Percentiles rank a stretch among this genome's conserved stretches.
phyloP scores from a whole-genome alignment of 2,888 invertebrate genomes.

The Crossocerus cetratus region DNA sequence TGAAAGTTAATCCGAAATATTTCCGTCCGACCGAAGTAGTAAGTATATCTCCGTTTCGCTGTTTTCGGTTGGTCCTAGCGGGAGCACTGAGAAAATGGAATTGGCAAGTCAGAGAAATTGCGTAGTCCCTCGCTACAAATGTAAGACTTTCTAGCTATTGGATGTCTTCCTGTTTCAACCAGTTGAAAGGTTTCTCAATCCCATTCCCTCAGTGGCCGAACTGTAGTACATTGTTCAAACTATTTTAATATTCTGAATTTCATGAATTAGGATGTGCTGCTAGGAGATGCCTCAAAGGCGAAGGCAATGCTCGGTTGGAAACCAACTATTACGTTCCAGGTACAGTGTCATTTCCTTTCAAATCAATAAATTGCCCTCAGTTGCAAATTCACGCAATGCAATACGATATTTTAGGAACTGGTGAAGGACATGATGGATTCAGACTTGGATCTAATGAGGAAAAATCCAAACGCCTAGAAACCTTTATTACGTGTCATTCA shows the following conservation, averaged over 20 bases:
- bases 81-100: too few species aligned
- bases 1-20: conserved; percentile 94
- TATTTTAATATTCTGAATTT: conserved; percentile 15
- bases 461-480: conserved; percentile 90
- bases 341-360: conserved; percentile 53
- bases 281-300: conserved; percentile 97
- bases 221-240: conserved; percentile 9
- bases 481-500: conserved; percentile 8
- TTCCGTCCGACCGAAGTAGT: conserved; percentile 99
- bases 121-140: too few species aligned
- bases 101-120: too few species aligned
- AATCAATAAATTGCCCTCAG: conserved; percentile 10
- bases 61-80: too few species aligned
- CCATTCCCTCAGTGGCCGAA: too few species aligned
- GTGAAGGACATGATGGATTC: conserved; percentile 97
- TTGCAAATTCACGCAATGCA: not conserved
- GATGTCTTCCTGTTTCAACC: too few species aligned
- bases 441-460: conserved; percentile 93
- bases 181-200: too few species aligned
- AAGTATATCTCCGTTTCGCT: too few species aligned
- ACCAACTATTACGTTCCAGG: conserved; percentile 87
- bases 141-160: too few species aligned
- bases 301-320: conserved; percentile 91
- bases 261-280: conserved; percentile 84
- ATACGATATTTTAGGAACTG: conserved; percentile 80